Evolutionary conservation across 2,888 invertebrate species (phyloP).

Genomic region (Aradus depressus): DNA sequence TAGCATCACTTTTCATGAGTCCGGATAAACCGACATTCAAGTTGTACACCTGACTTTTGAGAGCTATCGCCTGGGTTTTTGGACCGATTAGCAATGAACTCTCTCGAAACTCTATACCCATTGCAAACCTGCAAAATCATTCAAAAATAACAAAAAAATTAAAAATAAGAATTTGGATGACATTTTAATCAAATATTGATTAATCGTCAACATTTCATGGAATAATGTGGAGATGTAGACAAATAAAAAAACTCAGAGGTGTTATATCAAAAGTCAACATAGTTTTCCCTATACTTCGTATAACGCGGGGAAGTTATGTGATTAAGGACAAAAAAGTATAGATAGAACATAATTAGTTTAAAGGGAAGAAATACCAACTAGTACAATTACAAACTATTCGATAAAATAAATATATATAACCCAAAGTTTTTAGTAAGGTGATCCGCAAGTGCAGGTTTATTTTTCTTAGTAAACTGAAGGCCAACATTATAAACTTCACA

Average conservation of each 20-base stretch:
- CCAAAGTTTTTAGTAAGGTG: conserved; percentile 92
- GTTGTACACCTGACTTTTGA: conserved; percentile 95
- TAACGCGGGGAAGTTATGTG: not conserved
- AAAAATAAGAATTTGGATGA: not conserved
- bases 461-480: conserved; percentile 68
- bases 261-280: not conserved
- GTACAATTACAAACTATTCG: not conserved
- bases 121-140: conserved; percentile 69
- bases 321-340: too few relatives aligned
- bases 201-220: not conserved
- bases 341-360: not conserved
- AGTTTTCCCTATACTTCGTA: not conserved
- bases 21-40: conserved; percentile 85
- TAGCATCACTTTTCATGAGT: conserved; percentile 66
- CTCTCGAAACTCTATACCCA: conserved; percentile 97
- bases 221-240: not conserved
- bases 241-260: not conserved
- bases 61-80: conserved; percentile 66
- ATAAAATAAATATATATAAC: conserved; percentile 34
- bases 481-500: conserved; percentile 80
- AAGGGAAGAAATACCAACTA: not conserved
- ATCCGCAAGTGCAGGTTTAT: conserved; percentile 72
- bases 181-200: not conserved
- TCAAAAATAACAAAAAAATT: not conserved
- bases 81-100: conserved; percentile 83